Base-by-base conservation (phyloP, 2,888 invertebrate species). In the Pseudolycoriella hygida region DNA sequence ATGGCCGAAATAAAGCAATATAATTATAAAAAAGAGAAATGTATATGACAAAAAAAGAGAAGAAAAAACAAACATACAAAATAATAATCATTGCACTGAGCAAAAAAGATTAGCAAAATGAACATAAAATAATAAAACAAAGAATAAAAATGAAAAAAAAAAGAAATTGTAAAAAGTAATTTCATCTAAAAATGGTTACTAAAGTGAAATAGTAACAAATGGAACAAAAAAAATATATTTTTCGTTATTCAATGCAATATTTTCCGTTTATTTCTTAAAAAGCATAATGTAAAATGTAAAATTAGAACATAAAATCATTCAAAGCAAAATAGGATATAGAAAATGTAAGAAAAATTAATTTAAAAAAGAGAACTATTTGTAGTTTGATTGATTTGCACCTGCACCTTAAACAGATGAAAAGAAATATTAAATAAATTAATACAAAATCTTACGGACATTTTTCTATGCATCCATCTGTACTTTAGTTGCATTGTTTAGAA, bases 351-450 rank as follows among this genome's bases (percentile, higher is more conserved):
- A 50, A 49, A 44, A 45, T 14, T 14, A 34, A 34, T 34, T 12
- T 34, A 34, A 34, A 34, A 12, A 34, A 14, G 15, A 12, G 12
- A 34, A 50, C 49, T 50, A 53, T 51, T 53, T 52, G 51, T 53
- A 53, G 52, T 54, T 53, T 51, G 54, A 53, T 53, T 54, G 53
- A 53, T 52, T 53, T 54, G 54, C 53, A 53, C 54, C 51, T 52
- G 54, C 54, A 54, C 54, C 34, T 34, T 49, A 48, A 51, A 47
- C 49, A 52, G 49, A 50, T 50, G 46, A 41, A 49, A 50, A 50
- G 49, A 40, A 37, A 44, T 45, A 46, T 45, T 42, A 39, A 44
- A 47, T 42, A 42, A 15, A 19, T 34, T 34, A 12, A 14, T 34
- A 14, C 15, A 12, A 14, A 34, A 14, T 34, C 12, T 34, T 34